Evolutionary conservation across 2,113 vertebrate species (phyloP), one percentile per base, ranked within the genome.

Genomic region (Dicentrarchus labrax): DNA sequence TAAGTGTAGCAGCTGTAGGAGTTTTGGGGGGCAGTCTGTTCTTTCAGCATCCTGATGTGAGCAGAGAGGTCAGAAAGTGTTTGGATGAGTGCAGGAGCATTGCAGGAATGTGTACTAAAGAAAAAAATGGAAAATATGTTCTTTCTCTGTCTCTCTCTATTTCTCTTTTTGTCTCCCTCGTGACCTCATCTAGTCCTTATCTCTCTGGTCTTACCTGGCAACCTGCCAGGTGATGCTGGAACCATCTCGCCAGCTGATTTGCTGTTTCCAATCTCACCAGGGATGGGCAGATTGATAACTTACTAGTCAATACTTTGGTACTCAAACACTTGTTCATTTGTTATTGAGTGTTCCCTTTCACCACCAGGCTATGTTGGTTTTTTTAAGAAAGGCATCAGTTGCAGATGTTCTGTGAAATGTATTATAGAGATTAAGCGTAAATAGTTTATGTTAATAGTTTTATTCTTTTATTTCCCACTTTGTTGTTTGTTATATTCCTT

Each of bases 201-300:
- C 39, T 76, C 73, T 59, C 57, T 30, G 78, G 54, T 91, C 93
- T 90, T 91, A 93, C 91, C 93, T 95, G 95, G 96, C 95, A 92
- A 81, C 16, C 85, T 91, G 96, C 96, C 96, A 96, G n/a, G 90
- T 93, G 78, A 93, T 91, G 94, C 95, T 94, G 92, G 92, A 95
- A 94, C 86, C 2, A 92, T 93, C 86, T 16, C 72, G 86, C 85
- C 8, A 67, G 70, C 94, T 93, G 89, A 96, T 96, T 96, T 94
- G 96, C 93, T 89, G 82, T 90, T 94, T 94, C 84, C 89, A 90
- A 82, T 86, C 93, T 83, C 67, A 54, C 90, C 90, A 67, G 48
- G 11, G 47, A 61, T 65, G 50, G 30, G 56, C 15, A 38, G 54
- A 78, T 80, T 69, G 56, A 61, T 73, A 61, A 50, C 17, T 73